Percentiles rank a stretch among this genome's conserved stretches.
phyloP scores from a whole-genome alignment of 2,797 vertebrate genomes.

The Cynodonichthys magdalenae region DNA sequence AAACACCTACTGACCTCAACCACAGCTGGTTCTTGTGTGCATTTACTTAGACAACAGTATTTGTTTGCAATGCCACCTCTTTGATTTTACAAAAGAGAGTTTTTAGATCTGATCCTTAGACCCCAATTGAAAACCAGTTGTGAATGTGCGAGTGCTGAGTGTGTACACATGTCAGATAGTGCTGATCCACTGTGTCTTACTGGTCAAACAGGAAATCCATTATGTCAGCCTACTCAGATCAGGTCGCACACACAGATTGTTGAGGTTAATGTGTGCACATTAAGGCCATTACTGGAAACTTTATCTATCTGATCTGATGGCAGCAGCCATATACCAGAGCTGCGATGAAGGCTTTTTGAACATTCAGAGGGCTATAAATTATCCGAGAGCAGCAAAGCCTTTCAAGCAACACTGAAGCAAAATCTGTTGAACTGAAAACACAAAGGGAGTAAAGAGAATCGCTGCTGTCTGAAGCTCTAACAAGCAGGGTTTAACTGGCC shows the following conservation, averaged over 20 bases:
- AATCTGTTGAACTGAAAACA: conserved; percentile 26
- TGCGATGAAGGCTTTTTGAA: conserved; percentile 6
- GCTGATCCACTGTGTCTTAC: conserved; percentile 19
- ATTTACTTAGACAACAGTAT: background rate
- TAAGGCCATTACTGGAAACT: conserved; percentile 53
- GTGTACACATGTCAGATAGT: conserved; percentile 5
- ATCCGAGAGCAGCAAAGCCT: conserved; percentile 17
- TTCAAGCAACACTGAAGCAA: conserved; percentile 23
- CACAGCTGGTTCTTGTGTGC: too few relatives aligned
- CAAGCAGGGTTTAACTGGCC: conserved; percentile 46
- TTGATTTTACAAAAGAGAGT: background rate
- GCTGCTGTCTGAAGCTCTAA: conserved; percentile 19
- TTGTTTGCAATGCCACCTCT: background rate
- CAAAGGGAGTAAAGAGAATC: conserved; percentile 15
- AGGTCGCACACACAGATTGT: conserved; percentile 4
- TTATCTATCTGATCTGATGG: conserved; percentile 45
- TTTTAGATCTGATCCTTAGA: background rate
- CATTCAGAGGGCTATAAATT: conserved; percentile 29
- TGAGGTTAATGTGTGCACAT: conserved; percentile 48
- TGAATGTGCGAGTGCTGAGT: conserved; percentile 6
- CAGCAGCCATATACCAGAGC: conserved; percentile 26
- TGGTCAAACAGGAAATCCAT: conserved; percentile 48
- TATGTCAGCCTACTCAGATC: conserved; percentile 36
- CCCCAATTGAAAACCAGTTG: background rate
- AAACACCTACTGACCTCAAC: too few relatives aligned